phyloP scores from a whole-genome alignment of 2,888 invertebrate species.

The Isoperla grammatica region DNA sequence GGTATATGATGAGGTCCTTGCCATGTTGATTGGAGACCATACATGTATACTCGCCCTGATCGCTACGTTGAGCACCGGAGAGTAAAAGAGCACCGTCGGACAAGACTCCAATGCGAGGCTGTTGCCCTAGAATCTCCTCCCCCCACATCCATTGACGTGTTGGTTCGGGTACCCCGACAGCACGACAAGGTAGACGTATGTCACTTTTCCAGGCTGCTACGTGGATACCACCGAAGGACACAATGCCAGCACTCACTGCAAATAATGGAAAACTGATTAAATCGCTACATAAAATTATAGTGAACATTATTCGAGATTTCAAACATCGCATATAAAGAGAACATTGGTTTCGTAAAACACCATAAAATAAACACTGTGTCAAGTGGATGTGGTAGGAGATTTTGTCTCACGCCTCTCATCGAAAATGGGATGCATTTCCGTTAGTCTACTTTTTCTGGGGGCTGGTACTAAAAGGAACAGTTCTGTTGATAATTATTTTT shows the following conservation, averaged over 20 bases:
- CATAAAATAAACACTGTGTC: too few species aligned
- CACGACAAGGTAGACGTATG: constrained; percentile 34
- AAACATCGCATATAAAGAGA: too few species aligned
- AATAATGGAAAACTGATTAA: too few species aligned
- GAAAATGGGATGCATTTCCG: too few species aligned
- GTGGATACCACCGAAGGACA: constrained; percentile 37
- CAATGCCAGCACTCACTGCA: constrained; percentile 36
- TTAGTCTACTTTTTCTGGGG: too few species aligned
- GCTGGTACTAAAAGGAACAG: too few species aligned
- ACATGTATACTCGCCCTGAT: constrained; percentile 37
- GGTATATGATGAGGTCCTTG: constrained; percentile 34
- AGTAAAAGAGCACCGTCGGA: constrained; percentile 36
- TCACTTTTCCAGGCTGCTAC: constrained; percentile 36
- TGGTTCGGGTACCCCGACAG: constrained; percentile 36
- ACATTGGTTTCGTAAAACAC: too few species aligned
- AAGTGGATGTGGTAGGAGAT: too few species aligned
- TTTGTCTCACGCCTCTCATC: too few species aligned
- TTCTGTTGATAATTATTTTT: too few species aligned
- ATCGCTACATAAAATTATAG: too few species aligned
- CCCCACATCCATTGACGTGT: constrained; percentile 29
- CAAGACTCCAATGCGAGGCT: constrained; percentile 15
- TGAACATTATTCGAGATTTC: too few species aligned
- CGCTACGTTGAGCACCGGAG: constrained; percentile 33
- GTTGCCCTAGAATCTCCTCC: constrained; percentile 15
- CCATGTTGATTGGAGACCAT: constrained; percentile 33